Percentiles rank a stretch among this genome's conserved stretches.
phyloP scores from a whole-genome alignment of 2,113 vertebrate genomes.

The Periophthalmodon schlosseri region DNA sequence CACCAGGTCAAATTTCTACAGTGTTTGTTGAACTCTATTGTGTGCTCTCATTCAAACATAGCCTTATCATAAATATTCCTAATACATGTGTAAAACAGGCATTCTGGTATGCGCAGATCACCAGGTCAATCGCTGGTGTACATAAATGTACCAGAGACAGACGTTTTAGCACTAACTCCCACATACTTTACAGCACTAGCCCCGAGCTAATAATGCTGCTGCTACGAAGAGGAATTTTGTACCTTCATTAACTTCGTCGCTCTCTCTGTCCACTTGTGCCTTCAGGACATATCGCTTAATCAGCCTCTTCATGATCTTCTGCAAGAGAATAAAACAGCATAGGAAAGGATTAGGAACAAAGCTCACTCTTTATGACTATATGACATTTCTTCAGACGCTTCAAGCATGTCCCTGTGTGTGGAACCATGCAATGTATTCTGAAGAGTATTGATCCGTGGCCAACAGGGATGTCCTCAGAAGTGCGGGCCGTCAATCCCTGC shows the following conservation, averaged over 20 bases:
- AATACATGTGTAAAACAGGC: not conserved
- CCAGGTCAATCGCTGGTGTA: not conserved
- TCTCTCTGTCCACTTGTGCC: constrained; percentile 95
- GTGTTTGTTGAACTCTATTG: not conserved
- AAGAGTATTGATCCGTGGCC: constrained; percentile 46
- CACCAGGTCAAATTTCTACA: not conserved
- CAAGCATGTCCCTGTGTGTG: not conserved
- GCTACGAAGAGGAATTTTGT: constrained; percentile 48
- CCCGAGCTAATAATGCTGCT: not conserved
- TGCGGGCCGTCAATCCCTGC: constrained; percentile 20
- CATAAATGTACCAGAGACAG: not conserved
- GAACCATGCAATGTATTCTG: constrained; percentile 4
- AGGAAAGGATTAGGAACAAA: constrained; percentile 23
- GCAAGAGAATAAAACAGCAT: constrained; percentile 14
- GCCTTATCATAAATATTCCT: not conserved
- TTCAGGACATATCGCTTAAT: constrained; percentile 96
- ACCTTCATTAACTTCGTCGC: constrained; percentile 98
- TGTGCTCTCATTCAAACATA: not conserved
- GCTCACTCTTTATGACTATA: not conserved
- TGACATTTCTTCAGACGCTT: not conserved
- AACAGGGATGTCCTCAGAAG: not conserved
- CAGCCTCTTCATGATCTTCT: constrained; percentile 98
- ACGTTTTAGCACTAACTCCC: not conserved
- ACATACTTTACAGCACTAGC: constrained; percentile 2
- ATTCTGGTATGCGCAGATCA: not conserved